Base-by-base conservation (phyloP, 2,797 vertebrate species). In the Capromys pilorides region DNA sequence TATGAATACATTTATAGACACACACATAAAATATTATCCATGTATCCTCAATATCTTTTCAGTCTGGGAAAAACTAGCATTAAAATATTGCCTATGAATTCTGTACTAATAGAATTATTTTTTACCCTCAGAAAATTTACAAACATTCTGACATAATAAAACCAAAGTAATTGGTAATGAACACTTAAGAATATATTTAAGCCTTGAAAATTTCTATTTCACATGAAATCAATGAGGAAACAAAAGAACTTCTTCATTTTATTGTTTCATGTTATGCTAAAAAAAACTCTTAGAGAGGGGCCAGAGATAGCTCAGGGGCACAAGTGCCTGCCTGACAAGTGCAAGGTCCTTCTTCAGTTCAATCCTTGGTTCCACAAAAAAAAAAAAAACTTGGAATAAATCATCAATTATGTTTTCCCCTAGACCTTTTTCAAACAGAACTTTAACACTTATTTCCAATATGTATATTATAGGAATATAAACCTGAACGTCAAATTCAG, bases 41-140 rank as follows among this genome's bases (percentile, higher is more conserved):
- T 21, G 7, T 21, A 78, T 95, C 64, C 49, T 73, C 89, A 86
- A 41, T 92, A 24, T 6, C 92, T 84, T 90, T 81, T 75, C 82
- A 84, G 24, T 11, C 66, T 31, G 24, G 71, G 2, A n/a, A 36
- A 90, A 41, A 93, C 5, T 86, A 33, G 84, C 0, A 2, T 73
- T 33, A 85, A 78, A 69, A 95, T 16, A 59, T 0, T 95, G 86
- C 33, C 14, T 91, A 13, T 41, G 31, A 91, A 57, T 33, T 67
- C 1, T 36, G 28, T 39, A 21, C 24, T 39, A 67, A 26, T 33
- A 64, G 6, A 31, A 45, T 22, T 75, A 22, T 41, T n/a, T 62
- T 83, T 41, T 51, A 16, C 13, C 28, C 61, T 67, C 86, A 90
- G 54, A 67, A 71, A 86, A 85, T 61, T 86, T 78, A 66, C 59